A percentile compares a stretch with the other conserved stretches of the same genome.
Conservation (phyloP, 2,888 invertebrate genomes). For the Hymenopus coronatus region DNA sequence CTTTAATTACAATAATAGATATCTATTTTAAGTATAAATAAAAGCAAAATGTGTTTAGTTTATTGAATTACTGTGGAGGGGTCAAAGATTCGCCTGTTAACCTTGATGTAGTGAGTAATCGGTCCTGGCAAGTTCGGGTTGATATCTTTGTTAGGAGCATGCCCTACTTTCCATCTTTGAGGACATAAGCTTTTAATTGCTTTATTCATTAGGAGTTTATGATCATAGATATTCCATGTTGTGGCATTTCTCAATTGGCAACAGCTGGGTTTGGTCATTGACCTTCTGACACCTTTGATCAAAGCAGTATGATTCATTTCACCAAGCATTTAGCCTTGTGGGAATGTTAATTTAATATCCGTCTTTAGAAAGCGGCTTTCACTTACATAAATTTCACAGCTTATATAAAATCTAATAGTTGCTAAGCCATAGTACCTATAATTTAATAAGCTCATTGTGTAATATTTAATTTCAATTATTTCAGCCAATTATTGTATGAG, state of each 20-base stretch:
- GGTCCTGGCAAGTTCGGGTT: background rate
- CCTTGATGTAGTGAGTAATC: background rate
- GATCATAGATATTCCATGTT: background rate
- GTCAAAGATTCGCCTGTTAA: background rate
- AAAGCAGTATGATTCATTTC: background rate
- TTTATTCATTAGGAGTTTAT: background rate
- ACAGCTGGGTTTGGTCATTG: background rate
- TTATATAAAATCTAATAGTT: background rate
- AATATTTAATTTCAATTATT: constrained; percentile 47
- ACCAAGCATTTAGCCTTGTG: background rate
- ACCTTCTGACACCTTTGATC: background rate
- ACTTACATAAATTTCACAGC: background rate
- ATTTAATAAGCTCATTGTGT: background rate
- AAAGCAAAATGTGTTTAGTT: background rate
- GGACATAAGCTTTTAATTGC: background rate
- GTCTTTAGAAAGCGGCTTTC: background rate
- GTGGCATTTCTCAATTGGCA: background rate
- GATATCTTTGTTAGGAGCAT: background rate
- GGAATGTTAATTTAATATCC: background rate
- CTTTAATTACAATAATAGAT: background rate
- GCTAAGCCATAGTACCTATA: background rate
- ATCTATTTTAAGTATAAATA: background rate
- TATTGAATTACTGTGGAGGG: background rate
- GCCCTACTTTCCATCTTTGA: background rate
- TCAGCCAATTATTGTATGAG: constrained; percentile 95